Base-by-base conservation (phyloP, 2,797 vertebrate genomes). In the Pteropus rufus region DNA sequence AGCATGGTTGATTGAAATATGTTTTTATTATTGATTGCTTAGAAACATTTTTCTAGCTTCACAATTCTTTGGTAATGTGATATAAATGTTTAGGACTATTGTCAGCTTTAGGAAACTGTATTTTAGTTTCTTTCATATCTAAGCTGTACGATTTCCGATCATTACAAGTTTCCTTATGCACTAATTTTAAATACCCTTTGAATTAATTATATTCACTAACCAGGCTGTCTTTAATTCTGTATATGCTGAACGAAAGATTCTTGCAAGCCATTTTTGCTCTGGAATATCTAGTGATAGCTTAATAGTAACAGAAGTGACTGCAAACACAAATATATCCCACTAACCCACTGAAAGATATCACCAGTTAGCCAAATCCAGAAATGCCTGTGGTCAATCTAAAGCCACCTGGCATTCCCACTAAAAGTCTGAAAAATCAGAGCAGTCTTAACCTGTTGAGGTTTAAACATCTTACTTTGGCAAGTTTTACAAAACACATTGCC, bases 21-120 rank as follows among this genome's bases (percentile, higher is more conserved):
- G 19, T 83, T 94, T 77, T 91, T 89, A 70, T 64, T 86, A 91
- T 7, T 92, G 39, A 87, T 36, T 60, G 3, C n/a, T 93, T 92
- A 52, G 31, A 92, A 82, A 80, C 11, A 31, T 31, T 77, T 90
- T 72, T 89, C 5, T 5, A 76, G 41, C 29, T 85, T 90, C 34
- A n/a, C 23, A 81, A 58, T 29, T 72, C 34, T 34, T 8, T 75
- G 34, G 1, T 64, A 82, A 82, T n/a, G 2, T 21, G 23, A 93
- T 86, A 39, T 87, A 36, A 91, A 83, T 86, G 8, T 82, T 69
- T 49, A 89, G 3, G 41, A 54, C 85, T 67, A 79, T 85, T 89
- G 26, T 89, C 34, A 89, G 52, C 24, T 70, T 89, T 36, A 80
- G 29, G 16, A 72, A 96, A 90, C 11, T 73, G 6, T 26, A 88